Evolutionary conservation across 2,113 vertebrate species (phyloP), one percentile per base, ranked within the genome.

Genomic region (Phrynosoma platyrhinos): DNA sequence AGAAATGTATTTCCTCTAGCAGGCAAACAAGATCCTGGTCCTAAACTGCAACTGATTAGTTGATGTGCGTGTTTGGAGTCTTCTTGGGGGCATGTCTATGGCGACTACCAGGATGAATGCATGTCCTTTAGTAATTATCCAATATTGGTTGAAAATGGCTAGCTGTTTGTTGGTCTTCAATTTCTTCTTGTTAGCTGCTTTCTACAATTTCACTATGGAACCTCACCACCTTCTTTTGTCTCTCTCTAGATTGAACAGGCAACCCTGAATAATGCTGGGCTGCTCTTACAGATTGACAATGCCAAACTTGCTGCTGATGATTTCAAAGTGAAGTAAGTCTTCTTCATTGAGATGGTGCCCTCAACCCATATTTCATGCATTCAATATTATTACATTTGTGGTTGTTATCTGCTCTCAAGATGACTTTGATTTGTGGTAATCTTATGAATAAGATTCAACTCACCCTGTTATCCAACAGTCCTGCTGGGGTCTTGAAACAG

Each of bases 261-360:
- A 69, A 97, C 96, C 79, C 89, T 95, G n/a, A 32, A 76, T 77
- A 98, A 97, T 32, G 96, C 97, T 89, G 96, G 94, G 92, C 93
- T 97, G 93, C 92, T 97, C 47, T 96, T 98, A 88, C 96, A 97
- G 95, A 97, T 97, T 55, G 98, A 98, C 93, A 98, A 98, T 89
- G 97, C 98, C 90, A 98, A 97, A 90, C 95, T 98, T 92, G 97
- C 98, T 90, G 97, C 97, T 74, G 97, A 97, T 87, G 98, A 98
- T 95, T 98, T 98, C 95, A 97, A 66, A 89, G 97, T 94, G 78
- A 98, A 98, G 98, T 98, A 93, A 95, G 95, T n/a, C 16, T 12
- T 42, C 62, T 20, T 82, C 27, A 25, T 69, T 0, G 1, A 5
- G 36, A 8, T 13, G 42, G 52, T 16, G 18, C 20, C 68, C 32